Evolutionary conservation across 2,113 vertebrate genomes (phyloP), one percentile per base, ranked within the genome.

Genomic region (Vidua chalybeata): DNA sequence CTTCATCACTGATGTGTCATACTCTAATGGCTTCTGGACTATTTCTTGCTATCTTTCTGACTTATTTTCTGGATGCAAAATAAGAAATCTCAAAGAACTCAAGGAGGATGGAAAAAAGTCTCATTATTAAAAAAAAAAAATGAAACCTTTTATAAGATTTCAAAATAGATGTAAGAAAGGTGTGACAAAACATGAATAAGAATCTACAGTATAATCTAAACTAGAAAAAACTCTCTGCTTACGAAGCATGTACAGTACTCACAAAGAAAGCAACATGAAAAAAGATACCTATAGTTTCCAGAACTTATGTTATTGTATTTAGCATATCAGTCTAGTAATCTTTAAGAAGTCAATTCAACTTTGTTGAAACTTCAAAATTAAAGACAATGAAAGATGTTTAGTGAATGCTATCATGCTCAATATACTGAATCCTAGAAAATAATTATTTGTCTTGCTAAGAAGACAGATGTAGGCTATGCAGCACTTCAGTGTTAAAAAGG

Each of bases 361-460:
- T 85, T 30, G 51, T 11, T 75, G 77, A 87, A 94, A 64, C 7
- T 43, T 91, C 78, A 95, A 86, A 94, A 92, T 91, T 80, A 89
- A 95, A 92, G 84, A 85, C 77, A 89, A 69, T 86, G 71, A 94
- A 92, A 49, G 63, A 73, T 93, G 90, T 66, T 59, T 96, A 96
- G 77, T 75, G 14, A n/a, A 81, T 91, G 33, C 5, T 81, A 83
- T 92, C 56, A 58, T 72, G 45, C 13, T 88, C n/a, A 68, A 39
- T 80, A 87, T 72, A 84, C 28, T 83, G 64, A 74, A 62, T 69
- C 45, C 59, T 72, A 75, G 56, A 94, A 95, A 91, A 93, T 74
- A 95, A 95, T 95, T 94, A 71, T 63, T 93, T 94, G 30, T 75
- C 90, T 85, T 93, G 37, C 62, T 90, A 63, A 78, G 73, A 87